Percentiles rank a stretch among this genome's conserved stretches.
These are phyloP conservation scores for Mimumesa dahlbomi DNA, from an alignment of 2,888 invertebrate species.

Conservation along the genomic window DNA sequence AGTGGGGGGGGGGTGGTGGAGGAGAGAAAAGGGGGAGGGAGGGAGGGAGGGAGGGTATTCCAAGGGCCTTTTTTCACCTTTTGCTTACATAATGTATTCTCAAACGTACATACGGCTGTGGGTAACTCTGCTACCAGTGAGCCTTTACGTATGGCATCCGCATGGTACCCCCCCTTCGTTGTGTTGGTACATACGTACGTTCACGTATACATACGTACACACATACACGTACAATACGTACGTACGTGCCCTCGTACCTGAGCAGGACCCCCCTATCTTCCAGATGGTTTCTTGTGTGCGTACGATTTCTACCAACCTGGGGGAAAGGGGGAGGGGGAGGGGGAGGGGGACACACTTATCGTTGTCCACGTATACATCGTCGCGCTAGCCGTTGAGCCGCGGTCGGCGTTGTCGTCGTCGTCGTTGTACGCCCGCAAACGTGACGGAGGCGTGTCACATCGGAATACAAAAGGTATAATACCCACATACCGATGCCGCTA, in stretches of 20 bases:
- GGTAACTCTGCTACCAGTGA: conserved; percentile 48
- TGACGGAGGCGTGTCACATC: conserved; percentile 77
- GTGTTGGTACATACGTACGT: conserved; percentile 16
- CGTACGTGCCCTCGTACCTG: conserved; percentile 2
- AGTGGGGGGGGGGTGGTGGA: too few relatives aligned
- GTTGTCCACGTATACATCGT: conserved; percentile 40
- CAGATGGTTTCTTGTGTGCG: conserved; percentile 5
- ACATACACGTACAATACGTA: not conserved
- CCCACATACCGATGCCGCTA: conserved; percentile 73
- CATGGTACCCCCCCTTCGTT: conserved; percentile 16
- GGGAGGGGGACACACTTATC: too few relatives aligned
- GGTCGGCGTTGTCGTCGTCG: conserved; percentile 46
- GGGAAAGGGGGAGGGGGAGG: too few relatives aligned
- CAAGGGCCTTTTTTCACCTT: conserved; percentile 62
- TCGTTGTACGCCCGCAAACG: conserved; percentile 69
- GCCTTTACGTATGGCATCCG: conserved; percentile 53
- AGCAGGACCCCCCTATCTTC: not conserved
- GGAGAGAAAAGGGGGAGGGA: conserved; percentile 25
- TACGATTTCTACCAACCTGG: conserved; percentile 5
- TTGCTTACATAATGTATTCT: conserved; percentile 73
- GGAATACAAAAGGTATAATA: conserved; percentile 72
- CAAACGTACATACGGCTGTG: conserved; percentile 62
- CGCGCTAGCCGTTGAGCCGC: conserved; percentile 19
- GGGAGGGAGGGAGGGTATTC: conserved; percentile 58
- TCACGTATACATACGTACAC: conserved; percentile 14